phyloP scores from a whole-genome alignment of 2,113 vertebrate species.

The Labeo catla region DNA sequence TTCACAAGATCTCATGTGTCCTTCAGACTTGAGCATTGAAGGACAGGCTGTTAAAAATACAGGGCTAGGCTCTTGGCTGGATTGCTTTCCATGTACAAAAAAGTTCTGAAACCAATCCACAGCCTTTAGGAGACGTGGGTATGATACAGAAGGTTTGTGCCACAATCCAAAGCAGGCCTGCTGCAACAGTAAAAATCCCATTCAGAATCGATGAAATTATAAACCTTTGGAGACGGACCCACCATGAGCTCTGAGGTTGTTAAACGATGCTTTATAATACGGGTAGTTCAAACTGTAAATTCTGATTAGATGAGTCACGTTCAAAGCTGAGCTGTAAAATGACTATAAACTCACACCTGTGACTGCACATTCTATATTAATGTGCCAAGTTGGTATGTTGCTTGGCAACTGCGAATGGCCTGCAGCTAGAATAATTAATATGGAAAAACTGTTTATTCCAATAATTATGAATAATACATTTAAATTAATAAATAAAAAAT shows the following conservation, averaged over 20 bases:
- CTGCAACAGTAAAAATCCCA: neutral
- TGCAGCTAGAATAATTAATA: neutral
- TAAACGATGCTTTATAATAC: neutral
- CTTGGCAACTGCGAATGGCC: neutral
- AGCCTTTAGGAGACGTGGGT: neutral
- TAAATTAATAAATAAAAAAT: neutral
- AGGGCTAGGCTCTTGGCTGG: neutral
- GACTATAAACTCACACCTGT: constrained; percentile 22
- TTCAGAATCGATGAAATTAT: neutral
- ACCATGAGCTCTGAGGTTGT: neutral
- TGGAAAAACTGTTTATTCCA: constrained; percentile 1
- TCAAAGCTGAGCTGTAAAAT: constrained; percentile 16
- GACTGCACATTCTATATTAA: neutral
- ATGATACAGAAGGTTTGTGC: neutral
- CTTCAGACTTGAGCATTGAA: constrained; percentile 67
- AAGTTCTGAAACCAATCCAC: neutral
- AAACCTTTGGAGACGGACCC: neutral
- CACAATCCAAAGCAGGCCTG: neutral
- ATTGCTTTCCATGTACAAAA: neutral
- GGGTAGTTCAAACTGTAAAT: constrained; percentile 8
- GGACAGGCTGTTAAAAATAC: constrained; percentile 55
- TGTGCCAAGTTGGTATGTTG: neutral
- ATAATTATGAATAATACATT: neutral
- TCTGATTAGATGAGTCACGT: neutral
- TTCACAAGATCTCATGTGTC: constrained; percentile 68